A percentile compares a stretch with the other conserved stretches of the same genome.
phyloP scores from a whole-genome alignment of 2,113 vertebrate genomes.

The Formicarius rufipectus region DNA sequence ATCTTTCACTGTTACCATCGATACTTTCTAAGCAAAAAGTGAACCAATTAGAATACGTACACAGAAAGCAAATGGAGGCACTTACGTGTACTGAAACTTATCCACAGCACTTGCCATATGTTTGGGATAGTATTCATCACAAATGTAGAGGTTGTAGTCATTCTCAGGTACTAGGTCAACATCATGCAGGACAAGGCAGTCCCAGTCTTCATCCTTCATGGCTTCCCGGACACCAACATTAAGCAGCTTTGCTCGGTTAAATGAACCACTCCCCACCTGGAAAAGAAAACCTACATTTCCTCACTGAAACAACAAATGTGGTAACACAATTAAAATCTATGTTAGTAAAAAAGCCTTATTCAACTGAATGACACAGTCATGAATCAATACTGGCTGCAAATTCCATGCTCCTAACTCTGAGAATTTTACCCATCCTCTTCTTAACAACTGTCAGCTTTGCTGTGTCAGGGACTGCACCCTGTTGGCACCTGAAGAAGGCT shows the following conservation, averaged over 20 bases:
- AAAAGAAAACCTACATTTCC: neutral
- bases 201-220: slow-evolving; percentile 76
- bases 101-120: slow-evolving; percentile 75
- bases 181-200: slow-evolving; percentile 76
- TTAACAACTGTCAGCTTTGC: neutral
- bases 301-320: neutral
- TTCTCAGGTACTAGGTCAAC: slow-evolving; percentile 76
- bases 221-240: slow-evolving; percentile 76
- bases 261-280: slow-evolving; percentile 68
- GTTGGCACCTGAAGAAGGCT: neutral
- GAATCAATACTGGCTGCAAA: neutral
- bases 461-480: neutral
- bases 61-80: neutral
- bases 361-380: neutral
- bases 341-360: neutral
- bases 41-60: neutral
- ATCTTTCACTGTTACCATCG: neutral
- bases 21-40: neutral
- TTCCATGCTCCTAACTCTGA: neutral
- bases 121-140: slow-evolving; percentile 70
- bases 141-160: slow-evolving; percentile 75
- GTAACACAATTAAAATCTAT: neutral
- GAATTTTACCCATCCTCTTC: neutral
- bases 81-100: slow-evolving; percentile 74
- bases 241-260: slow-evolving; percentile 78